Base-by-base conservation (phyloP, 2,888 invertebrate genomes). In the Herminia tarsipennalis region DNA sequence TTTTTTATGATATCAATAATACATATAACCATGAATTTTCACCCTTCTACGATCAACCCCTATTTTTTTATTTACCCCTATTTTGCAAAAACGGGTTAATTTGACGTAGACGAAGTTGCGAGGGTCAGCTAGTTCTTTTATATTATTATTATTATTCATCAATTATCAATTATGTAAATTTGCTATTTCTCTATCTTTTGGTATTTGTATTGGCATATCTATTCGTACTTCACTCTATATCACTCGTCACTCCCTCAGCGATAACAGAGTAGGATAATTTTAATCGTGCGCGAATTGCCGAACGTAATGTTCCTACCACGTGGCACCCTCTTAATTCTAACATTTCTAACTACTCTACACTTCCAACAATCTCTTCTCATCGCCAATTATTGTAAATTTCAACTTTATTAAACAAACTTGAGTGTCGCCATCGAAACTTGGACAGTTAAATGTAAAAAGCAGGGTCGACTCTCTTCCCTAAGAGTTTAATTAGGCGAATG, bases 201-300 rank as follows among this genome's bases (percentile, higher is more conserved):
- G 12, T 27, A 13, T 13, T 9, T 5, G n/a, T 35, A 16, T 24
- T 42, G 53, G 32, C 56, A 52, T 29, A 14, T 79, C 78, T 74
- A 62, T 28, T 21, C 30, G 34, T 71, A 43, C 30, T 9, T 47
- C 59, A 22, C 22, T 70, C 78, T 77, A 52, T 56, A 30, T 38
- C 68, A 51, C 68, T 80, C 84, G 80, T 83, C 83, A 83, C 75
- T 85, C 81, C 81, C 83, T 76, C 70, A 73, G 76, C 86, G 82
- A 88, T 90, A 88, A 88, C 75, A 73, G 82, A 80, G 81, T 76
- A 81, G 89, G 88, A 89, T 89, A 88, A 89, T 90, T 90, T 88
- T 86, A 89, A 89, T 88, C 85, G 88, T 78, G 79, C 88, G 87
- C 88, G 85, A 89, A 88, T 84, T 84, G 83, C 72, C 63, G 66